These are phyloP conservation scores for Orius insidiosus DNA, from an alignment of 1,140 invertebrate species.

Conservation along the genomic window DNA sequence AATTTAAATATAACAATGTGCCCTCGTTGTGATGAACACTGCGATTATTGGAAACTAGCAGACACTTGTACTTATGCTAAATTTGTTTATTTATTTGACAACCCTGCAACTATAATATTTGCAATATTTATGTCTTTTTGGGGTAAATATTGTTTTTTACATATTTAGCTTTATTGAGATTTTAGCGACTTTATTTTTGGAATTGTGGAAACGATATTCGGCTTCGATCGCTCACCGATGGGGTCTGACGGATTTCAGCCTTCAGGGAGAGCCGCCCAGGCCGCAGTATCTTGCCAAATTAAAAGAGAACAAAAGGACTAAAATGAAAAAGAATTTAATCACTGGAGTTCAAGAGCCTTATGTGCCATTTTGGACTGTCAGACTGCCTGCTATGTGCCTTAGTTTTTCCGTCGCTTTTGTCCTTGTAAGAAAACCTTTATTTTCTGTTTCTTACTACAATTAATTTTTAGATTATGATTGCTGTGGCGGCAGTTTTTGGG, in stretches of 20 bases:
- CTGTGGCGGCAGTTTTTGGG: conserved; percentile 69
- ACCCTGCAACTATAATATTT: conserved; percentile 82
- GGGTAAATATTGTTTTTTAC: conserved; percentile 39
- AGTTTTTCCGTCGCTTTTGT: conserved; percentile 69
- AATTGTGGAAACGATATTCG: conserved; percentile 89
- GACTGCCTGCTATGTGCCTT: conserved; percentile 62
- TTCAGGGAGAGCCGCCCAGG: conserved; percentile 72
- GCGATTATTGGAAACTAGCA: conserved; percentile 74
- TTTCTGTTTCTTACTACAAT: not conserved
- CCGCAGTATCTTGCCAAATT: conserved; percentile 61
- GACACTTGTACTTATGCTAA: conserved; percentile 74
- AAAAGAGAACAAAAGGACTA: conserved; percentile 2
- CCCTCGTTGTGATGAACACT: conserved; percentile 66
- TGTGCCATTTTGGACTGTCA: conserved; percentile 76
- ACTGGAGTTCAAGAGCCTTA: conserved; percentile 64
- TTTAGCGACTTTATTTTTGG: conserved; percentile 70
- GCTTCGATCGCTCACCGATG: conserved; percentile 79
- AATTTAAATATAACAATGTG: conserved; percentile 53
- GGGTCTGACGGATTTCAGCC: conserved; percentile 75
- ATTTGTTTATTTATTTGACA: conserved; percentile 88
- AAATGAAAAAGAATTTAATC: conserved; percentile 41
- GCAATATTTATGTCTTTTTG: conserved; percentile 94
- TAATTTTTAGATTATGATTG: conserved; percentile 42
- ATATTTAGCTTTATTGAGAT: conserved; percentile 18
- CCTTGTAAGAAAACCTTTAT: conserved; percentile 34